Percentiles rank a stretch among this genome's conserved stretches.
Conservation (phyloP, 2,797 vertebrate genomes). For the Bradypus variegatus region DNA sequence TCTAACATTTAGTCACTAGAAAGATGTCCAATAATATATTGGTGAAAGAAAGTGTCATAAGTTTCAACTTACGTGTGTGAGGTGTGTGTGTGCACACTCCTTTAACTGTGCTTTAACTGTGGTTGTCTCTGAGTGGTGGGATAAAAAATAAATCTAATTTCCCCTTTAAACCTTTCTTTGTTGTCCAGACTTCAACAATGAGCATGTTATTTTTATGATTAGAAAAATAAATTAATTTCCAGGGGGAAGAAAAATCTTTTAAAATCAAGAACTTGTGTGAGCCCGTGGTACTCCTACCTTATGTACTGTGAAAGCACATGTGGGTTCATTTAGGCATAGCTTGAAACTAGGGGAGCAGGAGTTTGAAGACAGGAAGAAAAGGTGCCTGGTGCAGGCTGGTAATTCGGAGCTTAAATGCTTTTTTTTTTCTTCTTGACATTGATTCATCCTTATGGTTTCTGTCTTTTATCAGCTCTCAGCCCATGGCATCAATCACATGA, state of each 20-base stretch:
- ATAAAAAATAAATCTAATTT: not conserved
- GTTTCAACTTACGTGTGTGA: not conserved
- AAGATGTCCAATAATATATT: not conserved
- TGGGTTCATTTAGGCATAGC: not conserved
- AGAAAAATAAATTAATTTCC: constrained; percentile 16
- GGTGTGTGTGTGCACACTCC: not conserved
- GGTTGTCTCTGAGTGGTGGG: not conserved
- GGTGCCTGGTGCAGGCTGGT: not conserved
- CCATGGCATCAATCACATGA: not conserved
- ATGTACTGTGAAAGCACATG: not conserved
- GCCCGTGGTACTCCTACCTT: not conserved
- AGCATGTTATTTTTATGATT: not conserved
- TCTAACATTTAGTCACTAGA: not conserved
- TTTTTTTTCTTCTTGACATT: not conserved
- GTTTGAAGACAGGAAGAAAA: not conserved
- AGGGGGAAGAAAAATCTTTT: not conserved
- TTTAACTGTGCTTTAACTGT: not conserved
- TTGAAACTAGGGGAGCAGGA: not conserved
- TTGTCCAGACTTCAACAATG: not conserved
- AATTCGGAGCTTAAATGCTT: not conserved
- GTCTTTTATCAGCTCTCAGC: not conserved
- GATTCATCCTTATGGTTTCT: not conserved
- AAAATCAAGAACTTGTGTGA: not conserved
- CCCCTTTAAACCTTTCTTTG: not conserved
- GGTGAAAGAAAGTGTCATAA: not conserved